phyloP scores from a whole-genome alignment of 2,797 vertebrate species.

The Meriones psammophilus region DNA sequence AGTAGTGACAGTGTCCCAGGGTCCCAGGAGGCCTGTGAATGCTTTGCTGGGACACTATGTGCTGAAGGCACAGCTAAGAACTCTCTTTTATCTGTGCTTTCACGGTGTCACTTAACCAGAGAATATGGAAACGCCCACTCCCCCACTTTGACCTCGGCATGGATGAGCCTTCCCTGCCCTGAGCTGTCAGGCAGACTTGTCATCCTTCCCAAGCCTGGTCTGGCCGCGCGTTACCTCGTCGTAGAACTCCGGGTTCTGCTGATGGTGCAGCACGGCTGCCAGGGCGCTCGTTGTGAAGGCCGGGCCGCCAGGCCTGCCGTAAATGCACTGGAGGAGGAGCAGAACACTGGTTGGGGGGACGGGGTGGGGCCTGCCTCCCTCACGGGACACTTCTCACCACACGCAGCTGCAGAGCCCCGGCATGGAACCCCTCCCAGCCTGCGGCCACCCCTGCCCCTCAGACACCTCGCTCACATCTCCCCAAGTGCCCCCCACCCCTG shows the following conservation, averaged over 20 bases:
- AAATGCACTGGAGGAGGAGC: conserved; percentile 93
- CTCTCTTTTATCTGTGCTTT: background rate
- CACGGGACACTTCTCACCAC: no score
- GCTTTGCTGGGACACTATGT: background rate
- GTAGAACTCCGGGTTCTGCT: conserved; percentile 99
- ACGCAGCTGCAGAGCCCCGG: background rate
- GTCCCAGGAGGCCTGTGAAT: conserved; percentile 14
- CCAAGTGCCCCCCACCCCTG: background rate
- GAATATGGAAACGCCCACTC: background rate
- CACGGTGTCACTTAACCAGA: background rate
- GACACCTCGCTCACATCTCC: no score
- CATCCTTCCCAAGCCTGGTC: background rate
- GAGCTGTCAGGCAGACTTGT: background rate
- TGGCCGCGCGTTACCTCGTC: conserved; percentile 92
- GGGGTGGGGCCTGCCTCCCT: no score
- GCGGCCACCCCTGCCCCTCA: background rate
- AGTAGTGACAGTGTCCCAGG: background rate
- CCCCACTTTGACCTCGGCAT: background rate
- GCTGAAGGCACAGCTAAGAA: background rate
- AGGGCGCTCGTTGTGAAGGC: conserved; percentile 94
- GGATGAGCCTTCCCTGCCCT: background rate
- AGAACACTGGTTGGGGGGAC: background rate
- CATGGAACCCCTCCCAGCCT: no score
- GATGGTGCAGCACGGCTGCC: conserved; percentile 96
- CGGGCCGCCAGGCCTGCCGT: conserved; percentile 94